phyloP scores from a whole-genome alignment of 2,888 invertebrate genomes.

The Spisula solida region DNA sequence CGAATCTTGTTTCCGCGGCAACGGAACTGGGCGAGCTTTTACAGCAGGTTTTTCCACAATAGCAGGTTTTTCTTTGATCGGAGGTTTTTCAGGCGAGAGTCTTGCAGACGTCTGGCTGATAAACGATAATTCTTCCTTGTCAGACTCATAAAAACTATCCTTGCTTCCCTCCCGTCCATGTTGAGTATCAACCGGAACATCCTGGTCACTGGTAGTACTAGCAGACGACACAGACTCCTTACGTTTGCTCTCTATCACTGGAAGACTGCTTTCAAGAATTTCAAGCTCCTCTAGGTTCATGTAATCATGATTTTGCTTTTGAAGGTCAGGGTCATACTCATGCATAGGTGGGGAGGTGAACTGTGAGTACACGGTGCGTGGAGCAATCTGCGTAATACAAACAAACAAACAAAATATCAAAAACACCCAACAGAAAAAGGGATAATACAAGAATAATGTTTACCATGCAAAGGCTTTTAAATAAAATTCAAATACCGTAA shows the following conservation, averaged over 20 bases:
- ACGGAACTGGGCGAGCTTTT: constrained; percentile 70
- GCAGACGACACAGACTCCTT: constrained; percentile 51
- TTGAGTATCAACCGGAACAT: constrained; percentile 30
- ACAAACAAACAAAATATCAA: constrained; percentile 55
- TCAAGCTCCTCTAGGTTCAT: constrained; percentile 64
- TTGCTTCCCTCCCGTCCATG: constrained; percentile 46
- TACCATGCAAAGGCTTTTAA: background rate
- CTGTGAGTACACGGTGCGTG: constrained; percentile 47
- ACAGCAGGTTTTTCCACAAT: constrained; percentile 56
- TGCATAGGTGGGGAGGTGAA: constrained; percentile 59
- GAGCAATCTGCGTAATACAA: constrained; percentile 66
- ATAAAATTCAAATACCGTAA: background rate
- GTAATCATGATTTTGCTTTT: constrained; percentile 56
- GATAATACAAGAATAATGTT: background rate
- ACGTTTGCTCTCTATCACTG: constrained; percentile 21
- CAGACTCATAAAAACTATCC: constrained; percentile 84
- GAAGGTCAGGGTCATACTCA: constrained; percentile 56
- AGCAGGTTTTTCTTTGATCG: constrained; percentile 49
- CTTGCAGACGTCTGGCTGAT: constrained; percentile 41
- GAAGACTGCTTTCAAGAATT: constrained; percentile 54
- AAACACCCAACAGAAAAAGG: constrained; percentile 39
- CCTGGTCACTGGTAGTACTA: constrained; percentile 48
- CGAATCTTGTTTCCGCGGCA: constrained; percentile 73
- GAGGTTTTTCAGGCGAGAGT: constrained; percentile 37
- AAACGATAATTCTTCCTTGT: constrained; percentile 75